phyloP scores from a whole-genome alignment of 1,140 invertebrate species.

The Lepidostoma basale region DNA sequence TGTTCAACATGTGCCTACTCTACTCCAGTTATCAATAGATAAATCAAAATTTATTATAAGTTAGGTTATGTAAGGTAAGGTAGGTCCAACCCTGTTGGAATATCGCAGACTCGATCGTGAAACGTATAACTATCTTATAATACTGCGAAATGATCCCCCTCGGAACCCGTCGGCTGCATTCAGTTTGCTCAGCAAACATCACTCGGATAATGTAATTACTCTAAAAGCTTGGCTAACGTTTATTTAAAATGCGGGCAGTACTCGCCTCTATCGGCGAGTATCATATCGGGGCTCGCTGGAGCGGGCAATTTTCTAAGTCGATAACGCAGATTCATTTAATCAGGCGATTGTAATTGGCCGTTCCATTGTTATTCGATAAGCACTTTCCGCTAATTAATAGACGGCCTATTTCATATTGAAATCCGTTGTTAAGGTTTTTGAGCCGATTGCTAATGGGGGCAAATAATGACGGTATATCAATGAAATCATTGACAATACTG shows the following conservation, averaged over 20 bases:
- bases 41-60: too few relatives aligned
- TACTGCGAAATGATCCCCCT: not conserved
- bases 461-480: too few relatives aligned
- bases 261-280: not conserved
- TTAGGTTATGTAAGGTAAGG: too few relatives aligned
- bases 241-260: conserved; percentile 28
- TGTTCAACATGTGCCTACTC: too few relatives aligned
- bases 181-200: conserved; percentile 38
- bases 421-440: too few relatives aligned
- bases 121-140: not conserved
- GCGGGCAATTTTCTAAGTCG: conserved; percentile 2
- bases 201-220: conserved; percentile 39
- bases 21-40: too few relatives aligned
- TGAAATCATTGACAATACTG: too few relatives aligned
- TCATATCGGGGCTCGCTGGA: conserved; percentile 24
- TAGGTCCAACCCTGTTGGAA: too few relatives aligned
- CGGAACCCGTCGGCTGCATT: not conserved
- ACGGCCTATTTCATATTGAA: too few relatives aligned
- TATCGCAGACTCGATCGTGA: too few relatives aligned
- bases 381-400: not conserved
- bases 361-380: not conserved
- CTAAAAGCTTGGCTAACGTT: conserved; percentile 37
- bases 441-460: too few relatives aligned
- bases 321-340: conserved; percentile 5
- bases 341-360: conserved; percentile 5